Base-by-base conservation (phyloP, 2,888 invertebrate species). In the Chloroclystis v-ata region DNA sequence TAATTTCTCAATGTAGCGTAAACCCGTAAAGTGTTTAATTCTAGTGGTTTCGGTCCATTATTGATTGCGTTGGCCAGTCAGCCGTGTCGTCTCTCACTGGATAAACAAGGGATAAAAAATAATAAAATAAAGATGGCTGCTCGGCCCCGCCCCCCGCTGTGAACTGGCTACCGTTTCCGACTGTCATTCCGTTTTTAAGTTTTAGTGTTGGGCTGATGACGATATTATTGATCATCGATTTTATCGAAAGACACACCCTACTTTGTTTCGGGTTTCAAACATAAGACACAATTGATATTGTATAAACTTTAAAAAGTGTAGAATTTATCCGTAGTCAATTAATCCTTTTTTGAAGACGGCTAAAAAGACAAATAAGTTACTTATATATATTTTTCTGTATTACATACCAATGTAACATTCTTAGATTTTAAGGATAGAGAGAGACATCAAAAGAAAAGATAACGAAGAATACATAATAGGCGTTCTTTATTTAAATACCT, bases 51-150 rank as follows among this genome's bases (percentile, higher is more conserved):
- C 80, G 80, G 79, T 83, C 72, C 66, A 67, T 79, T 86, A 86
- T 86, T 85, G 85, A 86, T 86, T 85, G 83, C 84, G 57, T 65
- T 69, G 62, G 57, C 74, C 84, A 82, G 67, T 85, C 63, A 81
- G 74, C 78, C 84, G 80, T 68, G 69, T 77, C 83, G 78, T 65
- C 61, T 67, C 69, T 69, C 68, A 69, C 75, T 83, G 83, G 84
- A 82, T 83, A 85, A 87, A 86, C 85, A 85, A 86, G 83, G 79
- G 77, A 64, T 64, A 67, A 73, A 78, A 82, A 79, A 66, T 75
- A 75, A 70, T 75, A 81, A 80, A 82, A 79, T 74, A 75, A 82
- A 82, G 76, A 82, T 82, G 82, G 83, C 78, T 67, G 75, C 65
- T 69, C 63, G 63, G 82, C 75, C 73, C 79, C 85, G 83, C 86